Evolutionary conservation across 2,888 invertebrate genomes (phyloP).

Genomic region (Drosophila sordidula): DNA sequence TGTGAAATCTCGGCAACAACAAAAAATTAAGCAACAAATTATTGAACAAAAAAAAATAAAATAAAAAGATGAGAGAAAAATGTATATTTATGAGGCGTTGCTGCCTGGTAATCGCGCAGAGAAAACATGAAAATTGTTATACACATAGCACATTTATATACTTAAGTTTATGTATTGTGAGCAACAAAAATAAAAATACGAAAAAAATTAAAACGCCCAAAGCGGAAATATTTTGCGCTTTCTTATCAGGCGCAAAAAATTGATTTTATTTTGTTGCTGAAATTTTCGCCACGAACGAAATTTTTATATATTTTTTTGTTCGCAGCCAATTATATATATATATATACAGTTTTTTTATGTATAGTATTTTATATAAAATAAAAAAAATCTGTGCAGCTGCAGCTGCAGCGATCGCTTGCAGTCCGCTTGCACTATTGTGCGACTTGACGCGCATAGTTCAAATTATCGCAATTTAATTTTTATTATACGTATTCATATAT

Average conservation of each 20-base stretch:
- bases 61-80: neutral
- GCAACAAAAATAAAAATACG: constrained; percentile 16
- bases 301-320: constrained; percentile 1
- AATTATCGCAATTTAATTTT: constrained; percentile 69
- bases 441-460: constrained; percentile 49
- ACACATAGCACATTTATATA: constrained; percentile 10
- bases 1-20: constrained; percentile 61
- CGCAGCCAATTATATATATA: constrained; percentile 11
- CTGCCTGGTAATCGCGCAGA: constrained; percentile 47
- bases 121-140: constrained; percentile 37
- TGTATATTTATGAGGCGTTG: constrained; percentile 43
- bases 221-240: constrained; percentile 72
- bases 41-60: constrained; percentile 65
- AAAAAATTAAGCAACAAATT: constrained; percentile 75
- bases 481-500: constrained; percentile 28
- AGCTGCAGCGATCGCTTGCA: constrained; percentile 39
- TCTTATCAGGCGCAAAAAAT: constrained; percentile 76
- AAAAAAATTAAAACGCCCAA: constrained; percentile 53
- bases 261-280: constrained; percentile 69
- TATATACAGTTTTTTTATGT: constrained; percentile 18
- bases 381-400: constrained; percentile 43
- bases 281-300: constrained; percentile 57
- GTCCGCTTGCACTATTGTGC: constrained; percentile 39
- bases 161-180: constrained; percentile 10
- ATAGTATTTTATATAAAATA: constrained; percentile 17